Evolutionary conservation across 2,797 vertebrate genomes (phyloP), one percentile per base, ranked within the genome.

Genomic region (Acipenser transmontanus): DNA sequence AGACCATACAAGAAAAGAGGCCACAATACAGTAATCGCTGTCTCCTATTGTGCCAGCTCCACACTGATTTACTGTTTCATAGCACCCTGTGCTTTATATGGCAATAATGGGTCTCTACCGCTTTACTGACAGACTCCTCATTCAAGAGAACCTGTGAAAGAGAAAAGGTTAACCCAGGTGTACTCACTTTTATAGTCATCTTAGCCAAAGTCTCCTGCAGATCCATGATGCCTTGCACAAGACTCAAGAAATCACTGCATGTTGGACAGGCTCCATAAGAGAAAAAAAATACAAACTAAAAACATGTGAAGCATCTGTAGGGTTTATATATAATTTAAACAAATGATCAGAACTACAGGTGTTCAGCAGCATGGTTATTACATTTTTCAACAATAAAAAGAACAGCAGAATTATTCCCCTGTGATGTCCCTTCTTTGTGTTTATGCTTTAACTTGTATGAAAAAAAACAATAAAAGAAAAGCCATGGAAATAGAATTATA

Each of bases 151-250:
- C 52, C 14, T 68, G 63, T 54, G 64, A 68, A 69, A 54, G 67
- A 74, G 12, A 76, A n/a, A 11, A 1, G 9, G 11, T n/a, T 1
- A 34, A 59, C 1, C 34, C 34, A 34, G 34, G 34, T 34, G 66
- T 74, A 86, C 89, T 82, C 88, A 98, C 96, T 88, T 98, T 98
- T 72, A 94, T 84, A 63, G 96, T 98, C 95, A 98, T 98, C 87
- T 96, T 98, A 71, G 96, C 94, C 74, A 98, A 83, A 10, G 98
- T 91, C 68, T 98, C 96, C 84, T 98, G 96, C 49, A 98, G 91
- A 84, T 98, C 96, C 96, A 98, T 98, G 80, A 98, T 98, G 82
- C 95, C 96, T 88, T 98, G 96, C 56, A 98, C 96, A 71, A 98
- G 91, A 83, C 92, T 95, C 77, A 98, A 86, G 85, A 98, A 98